A percentile compares a stretch with the other conserved stretches of the same genome.
Evolutionary conservation across 2,888 invertebrate species (phyloP).

Genomic region (Brachyptera putata): DNA sequence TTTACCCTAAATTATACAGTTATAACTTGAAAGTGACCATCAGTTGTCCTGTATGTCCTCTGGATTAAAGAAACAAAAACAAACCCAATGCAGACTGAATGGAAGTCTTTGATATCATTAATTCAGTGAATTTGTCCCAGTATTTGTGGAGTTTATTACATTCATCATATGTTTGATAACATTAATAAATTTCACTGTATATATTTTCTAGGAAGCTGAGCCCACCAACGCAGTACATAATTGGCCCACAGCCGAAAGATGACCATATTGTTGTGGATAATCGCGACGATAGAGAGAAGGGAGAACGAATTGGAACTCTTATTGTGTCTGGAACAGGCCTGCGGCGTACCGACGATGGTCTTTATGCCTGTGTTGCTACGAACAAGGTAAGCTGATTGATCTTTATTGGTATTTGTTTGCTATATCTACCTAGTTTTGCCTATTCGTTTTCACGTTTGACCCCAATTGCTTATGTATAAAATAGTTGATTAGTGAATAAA

Average conservation of each 20-base stretch:
- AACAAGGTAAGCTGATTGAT: slow-evolving; percentile 53
- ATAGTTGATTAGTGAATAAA: background rate
- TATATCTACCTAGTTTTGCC: background rate
- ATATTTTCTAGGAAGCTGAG: slow-evolving; percentile 65
- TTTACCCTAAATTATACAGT: too few relatives aligned
- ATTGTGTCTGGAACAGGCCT: slow-evolving; percentile 50
- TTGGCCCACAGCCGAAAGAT: slow-evolving; percentile 61
- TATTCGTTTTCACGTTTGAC: background rate
- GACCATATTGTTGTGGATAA: slow-evolving; percentile 63
- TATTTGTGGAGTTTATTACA: too few relatives aligned
- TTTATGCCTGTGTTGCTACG: slow-evolving; percentile 81
- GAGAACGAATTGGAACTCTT: slow-evolving; percentile 61
- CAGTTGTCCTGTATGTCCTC: too few relatives aligned
- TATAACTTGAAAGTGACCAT: too few relatives aligned
- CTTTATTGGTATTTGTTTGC: background rate
- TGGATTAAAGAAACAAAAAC: too few relatives aligned
- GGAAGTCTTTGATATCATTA: too few relatives aligned
- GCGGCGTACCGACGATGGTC: slow-evolving; percentile 73
- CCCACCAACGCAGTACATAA: slow-evolving; percentile 56
- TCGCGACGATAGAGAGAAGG: slow-evolving; percentile 50
- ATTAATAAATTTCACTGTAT: too few relatives aligned
- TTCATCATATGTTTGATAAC: too few relatives aligned
- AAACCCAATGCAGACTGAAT: too few relatives aligned
- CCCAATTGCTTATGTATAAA: background rate
- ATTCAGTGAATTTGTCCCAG: too few relatives aligned